These are phyloP conservation scores for Montipora cactus DNA, from an alignment of 64 coral and sea anemone genomes.

Conservation along the genomic window DNA sequence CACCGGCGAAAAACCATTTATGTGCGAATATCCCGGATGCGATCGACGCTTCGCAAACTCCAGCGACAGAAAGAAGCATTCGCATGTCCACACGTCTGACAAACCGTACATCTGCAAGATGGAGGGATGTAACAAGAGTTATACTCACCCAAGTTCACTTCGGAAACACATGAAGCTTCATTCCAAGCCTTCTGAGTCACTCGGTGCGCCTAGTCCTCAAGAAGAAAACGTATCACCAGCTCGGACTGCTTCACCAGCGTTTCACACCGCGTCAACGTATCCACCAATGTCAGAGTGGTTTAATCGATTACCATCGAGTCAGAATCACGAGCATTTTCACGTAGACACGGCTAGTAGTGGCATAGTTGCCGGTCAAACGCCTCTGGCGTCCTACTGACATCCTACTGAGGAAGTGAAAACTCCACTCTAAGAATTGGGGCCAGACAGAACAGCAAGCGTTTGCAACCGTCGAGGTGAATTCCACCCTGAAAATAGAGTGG, in stretches of 20 bases:
- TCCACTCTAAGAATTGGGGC: slow-evolving; percentile 13
- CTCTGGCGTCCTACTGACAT: slow-evolving; percentile 88
- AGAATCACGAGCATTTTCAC: slow-evolving; percentile 91
- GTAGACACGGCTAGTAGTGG: slow-evolving; percentile 50
- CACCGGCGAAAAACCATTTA: slow-evolving; percentile 94
- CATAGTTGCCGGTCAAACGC: slow-evolving; percentile 63
- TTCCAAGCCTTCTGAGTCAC: slow-evolving; percentile 82
- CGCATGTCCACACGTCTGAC: slow-evolving; percentile 93
- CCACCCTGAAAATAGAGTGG: neutral
- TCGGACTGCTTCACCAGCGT: slow-evolving; percentile 74
- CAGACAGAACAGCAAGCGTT: slow-evolving; percentile 17
- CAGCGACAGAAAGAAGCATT: slow-evolving; percentile 96
- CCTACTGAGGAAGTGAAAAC: slow-evolving; percentile 46
- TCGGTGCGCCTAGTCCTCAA: slow-evolving; percentile 73
- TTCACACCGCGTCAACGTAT: slow-evolving; percentile 72
- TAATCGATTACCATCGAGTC: slow-evolving; percentile 62
- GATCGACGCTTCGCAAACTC: slow-evolving; percentile 97
- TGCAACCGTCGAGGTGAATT: neutral
- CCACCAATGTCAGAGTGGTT: slow-evolving; percentile 94
- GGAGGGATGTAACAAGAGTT: slow-evolving; percentile 96
- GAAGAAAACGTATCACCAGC: slow-evolving; percentile 68
- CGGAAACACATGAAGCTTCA: slow-evolving; percentile 96
- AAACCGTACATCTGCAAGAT: slow-evolving; percentile 98
- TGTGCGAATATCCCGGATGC: slow-evolving; percentile 93
- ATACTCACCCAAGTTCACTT: slow-evolving; percentile 91